Evolutionary conservation across 2,888 invertebrate species (phyloP).

Genomic region (Lasiommata megera): DNA sequence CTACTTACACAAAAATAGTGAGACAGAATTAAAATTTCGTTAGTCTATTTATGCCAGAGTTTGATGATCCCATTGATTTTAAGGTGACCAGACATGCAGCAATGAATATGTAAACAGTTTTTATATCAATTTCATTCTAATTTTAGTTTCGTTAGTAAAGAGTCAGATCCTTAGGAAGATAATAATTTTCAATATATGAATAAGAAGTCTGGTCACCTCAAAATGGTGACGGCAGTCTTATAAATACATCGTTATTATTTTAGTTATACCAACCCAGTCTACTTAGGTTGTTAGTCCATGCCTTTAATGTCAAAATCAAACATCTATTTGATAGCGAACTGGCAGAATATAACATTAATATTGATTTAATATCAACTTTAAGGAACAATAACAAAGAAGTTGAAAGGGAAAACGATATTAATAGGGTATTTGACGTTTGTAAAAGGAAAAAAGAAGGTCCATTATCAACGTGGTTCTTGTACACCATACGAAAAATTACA

Average conservation of each 20-base stretch:
- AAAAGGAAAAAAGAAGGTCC: background rate
- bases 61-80: conserved; percentile 44
- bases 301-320: conserved; percentile 41
- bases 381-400: conserved; percentile 10
- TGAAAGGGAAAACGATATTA: conserved; percentile 5
- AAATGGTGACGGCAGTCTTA: conserved; percentile 69
- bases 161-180: conserved; percentile 19
- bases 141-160: conserved; percentile 12
- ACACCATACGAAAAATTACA: background rate
- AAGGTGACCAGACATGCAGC: conserved; percentile 81
- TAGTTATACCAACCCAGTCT: conserved; percentile 65
- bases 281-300: conserved; percentile 71
- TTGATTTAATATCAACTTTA: conserved; percentile 17
- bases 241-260: conserved; percentile 43
- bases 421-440: conserved; percentile 20
- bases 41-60: conserved; percentile 58
- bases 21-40: conserved; percentile 49
- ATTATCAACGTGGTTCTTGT: background rate
- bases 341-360: conserved; percentile 24
- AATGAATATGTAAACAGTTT: conserved; percentile 51
- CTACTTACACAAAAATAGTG: conserved; percentile 53
- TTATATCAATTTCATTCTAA: conserved; percentile 21
- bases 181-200: conserved; percentile 30
- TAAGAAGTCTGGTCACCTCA: conserved; percentile 74
- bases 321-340: conserved; percentile 32